Evolutionary conservation across 2,113 vertebrate species (phyloP), one percentile per base, ranked within the genome.

Genomic region (Ophthalmolycus amberensis): DNA sequence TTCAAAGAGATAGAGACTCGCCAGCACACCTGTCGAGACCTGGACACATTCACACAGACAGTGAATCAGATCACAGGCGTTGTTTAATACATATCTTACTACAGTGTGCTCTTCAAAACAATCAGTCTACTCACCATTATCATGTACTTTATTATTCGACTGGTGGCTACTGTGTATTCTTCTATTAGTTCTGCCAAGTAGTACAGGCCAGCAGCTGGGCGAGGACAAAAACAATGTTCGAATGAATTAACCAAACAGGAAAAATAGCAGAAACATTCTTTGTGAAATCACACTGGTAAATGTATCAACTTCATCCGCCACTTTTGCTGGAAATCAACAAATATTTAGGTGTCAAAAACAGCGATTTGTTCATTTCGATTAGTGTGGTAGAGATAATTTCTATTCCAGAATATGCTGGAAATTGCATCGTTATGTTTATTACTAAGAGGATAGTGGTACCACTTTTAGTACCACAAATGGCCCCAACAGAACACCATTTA

Each of bases 111-210:
- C 8, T 32, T 20, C 29, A 72, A 64, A 52, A 12, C 18, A 10
- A 12, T 4, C 32, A 8, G 34, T 22, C 10, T 22, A 95, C 97
- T 97, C 86, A 99, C 98, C 97, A 98, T 94, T 83, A 99, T 98
- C 97, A 98, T 98, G 92, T 99, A 99, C 44, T 99, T 99, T 92
- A 99, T 98, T 80, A 99, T 97, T 81, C 97, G 96, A 90, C 97
- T 97, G 76, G 97, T 98, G 75, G 95, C 96, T 1, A 99, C 96
- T 0, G 97, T 98, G 92, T 97, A 99, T 89, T 99, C 98, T 91
- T 99, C 98, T 76, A 99, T 99, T 80, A 99, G 89, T 92, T 99
- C 98, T 3, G 98, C 98, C 93, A 99, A 63, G 92, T 99, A 99
- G 91, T 99, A 99, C 2, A 99, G 95, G 69, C 97, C 98, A 0